Evolutionary conservation across 2,113 vertebrate genomes (phyloP).

Genomic region (Ginglymostoma cirratum): DNA sequence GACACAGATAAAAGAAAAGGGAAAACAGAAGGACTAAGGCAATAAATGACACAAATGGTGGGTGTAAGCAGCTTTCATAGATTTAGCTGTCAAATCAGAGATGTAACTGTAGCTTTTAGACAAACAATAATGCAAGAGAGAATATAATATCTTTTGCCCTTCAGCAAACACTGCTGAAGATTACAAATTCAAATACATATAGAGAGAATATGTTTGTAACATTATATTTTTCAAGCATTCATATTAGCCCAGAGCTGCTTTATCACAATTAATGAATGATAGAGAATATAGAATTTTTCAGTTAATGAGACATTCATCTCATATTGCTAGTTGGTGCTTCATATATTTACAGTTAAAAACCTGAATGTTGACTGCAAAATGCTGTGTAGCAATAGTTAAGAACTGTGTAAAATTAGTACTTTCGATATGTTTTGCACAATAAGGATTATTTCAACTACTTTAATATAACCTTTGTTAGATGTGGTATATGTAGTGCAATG

Average conservation of each 20-base stretch:
- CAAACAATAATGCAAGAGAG: neutral
- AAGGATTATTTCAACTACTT: neutral
- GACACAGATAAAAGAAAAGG: neutral
- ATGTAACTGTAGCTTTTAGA: neutral
- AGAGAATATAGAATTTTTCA: neutral
- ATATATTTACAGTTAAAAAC: neutral
- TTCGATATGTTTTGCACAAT: neutral
- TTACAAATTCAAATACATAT: neutral
- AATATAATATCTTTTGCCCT: neutral
- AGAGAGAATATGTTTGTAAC: slow-evolving; percentile 1
- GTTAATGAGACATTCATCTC: neutral
- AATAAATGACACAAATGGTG: neutral
- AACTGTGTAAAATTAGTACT: neutral
- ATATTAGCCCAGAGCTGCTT: neutral
- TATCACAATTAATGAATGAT: neutral
- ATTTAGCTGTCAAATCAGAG: neutral
- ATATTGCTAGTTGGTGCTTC: neutral
- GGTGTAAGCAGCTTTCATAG: neutral
- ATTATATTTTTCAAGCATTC: neutral
- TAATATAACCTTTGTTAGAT: neutral
- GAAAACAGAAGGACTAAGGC: neutral
- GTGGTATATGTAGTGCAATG: neutral
- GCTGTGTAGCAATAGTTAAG: neutral
- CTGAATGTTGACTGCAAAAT: neutral
- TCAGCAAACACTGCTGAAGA: neutral